These are phyloP conservation scores for Elysia chlorotica DNA, from an alignment of 1,140 invertebrate genomes.

Conservation along the genomic window DNA sequence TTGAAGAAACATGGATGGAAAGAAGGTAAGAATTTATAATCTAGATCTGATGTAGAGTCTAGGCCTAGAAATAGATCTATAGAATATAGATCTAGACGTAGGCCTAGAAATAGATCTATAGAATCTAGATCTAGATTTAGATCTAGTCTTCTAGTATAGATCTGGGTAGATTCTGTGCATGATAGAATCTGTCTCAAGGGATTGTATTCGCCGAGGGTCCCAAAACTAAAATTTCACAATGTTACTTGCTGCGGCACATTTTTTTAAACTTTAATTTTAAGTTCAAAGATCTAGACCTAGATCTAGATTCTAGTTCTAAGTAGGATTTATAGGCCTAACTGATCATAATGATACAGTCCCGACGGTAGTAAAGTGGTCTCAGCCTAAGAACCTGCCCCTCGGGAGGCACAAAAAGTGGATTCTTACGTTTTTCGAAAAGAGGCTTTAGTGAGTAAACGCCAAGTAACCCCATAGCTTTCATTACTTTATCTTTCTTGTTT, in stretches of 20 bases:
- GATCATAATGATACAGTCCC: background rate
- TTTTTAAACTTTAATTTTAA: too few species aligned
- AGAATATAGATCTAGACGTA: background rate
- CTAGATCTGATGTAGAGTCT: background rate
- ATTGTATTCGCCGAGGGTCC: too few species aligned
- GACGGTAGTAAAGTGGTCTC: background rate
- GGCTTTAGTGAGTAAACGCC: background rate
- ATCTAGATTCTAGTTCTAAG: background rate
- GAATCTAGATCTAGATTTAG: too few species aligned
- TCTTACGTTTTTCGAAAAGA: background rate
- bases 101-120: background rate
- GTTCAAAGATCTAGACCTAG: background rate
- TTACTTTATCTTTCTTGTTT: background rate
- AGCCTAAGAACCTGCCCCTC: background rate
- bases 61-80: background rate
- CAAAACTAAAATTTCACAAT: too few species aligned
- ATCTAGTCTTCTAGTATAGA: too few species aligned
- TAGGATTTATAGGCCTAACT: background rate
- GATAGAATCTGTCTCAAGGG: too few species aligned
- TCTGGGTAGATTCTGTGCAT: too few species aligned
- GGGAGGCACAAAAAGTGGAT: background rate
- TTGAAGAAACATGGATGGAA: conserved; percentile 14
- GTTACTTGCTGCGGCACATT: too few species aligned
- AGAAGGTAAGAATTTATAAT: conserved; percentile 6
- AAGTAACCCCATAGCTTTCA: background rate